These are phyloP conservation scores for Cyclura pinguis DNA, from an alignment of 2,797 vertebrate genomes.

Conservation along the genomic window DNA sequence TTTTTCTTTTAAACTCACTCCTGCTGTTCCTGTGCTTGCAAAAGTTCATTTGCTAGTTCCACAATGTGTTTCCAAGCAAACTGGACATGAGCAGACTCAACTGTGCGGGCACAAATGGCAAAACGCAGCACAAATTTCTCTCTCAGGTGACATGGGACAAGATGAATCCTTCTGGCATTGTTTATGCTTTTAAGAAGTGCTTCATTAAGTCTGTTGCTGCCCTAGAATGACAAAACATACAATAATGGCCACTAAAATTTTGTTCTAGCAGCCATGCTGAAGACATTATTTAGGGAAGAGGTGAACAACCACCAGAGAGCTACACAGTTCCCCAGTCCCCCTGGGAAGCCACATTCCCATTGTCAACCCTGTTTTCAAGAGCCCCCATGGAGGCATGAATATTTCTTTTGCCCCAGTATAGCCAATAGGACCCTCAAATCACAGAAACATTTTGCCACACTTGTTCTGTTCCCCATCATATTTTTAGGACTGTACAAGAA, in stretches of 20 bases:
- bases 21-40: slow-evolving; percentile 74
- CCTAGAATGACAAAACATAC: slow-evolving; percentile 78
- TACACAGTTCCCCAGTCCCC: too few species aligned
- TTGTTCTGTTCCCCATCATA: too few species aligned
- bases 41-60: slow-evolving; percentile 83
- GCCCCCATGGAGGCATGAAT: too few species aligned
- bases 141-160: slow-evolving; percentile 90
- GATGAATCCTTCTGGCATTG: slow-evolving; percentile 86
- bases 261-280: neutral
- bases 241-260: neutral
- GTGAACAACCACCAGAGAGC: too few species aligned
- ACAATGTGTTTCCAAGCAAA: slow-evolving; percentile 91
- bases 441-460: too few species aligned
- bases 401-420: too few species aligned
- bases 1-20: slow-evolving; percentile 33
- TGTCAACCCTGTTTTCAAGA: too few species aligned
- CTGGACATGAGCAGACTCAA: slow-evolving; percentile 86
- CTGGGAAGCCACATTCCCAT: too few species aligned
- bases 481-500: too few species aligned
- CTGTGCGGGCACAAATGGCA: slow-evolving; percentile 85
- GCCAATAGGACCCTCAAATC: too few species aligned
- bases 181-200: slow-evolving; percentile 90
- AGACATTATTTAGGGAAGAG: too few species aligned
- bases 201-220: slow-evolving; percentile 89
- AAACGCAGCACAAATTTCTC: slow-evolving; percentile 91